phyloP scores from a whole-genome alignment of 2,888 invertebrate species.

The Clostera curtula region DNA sequence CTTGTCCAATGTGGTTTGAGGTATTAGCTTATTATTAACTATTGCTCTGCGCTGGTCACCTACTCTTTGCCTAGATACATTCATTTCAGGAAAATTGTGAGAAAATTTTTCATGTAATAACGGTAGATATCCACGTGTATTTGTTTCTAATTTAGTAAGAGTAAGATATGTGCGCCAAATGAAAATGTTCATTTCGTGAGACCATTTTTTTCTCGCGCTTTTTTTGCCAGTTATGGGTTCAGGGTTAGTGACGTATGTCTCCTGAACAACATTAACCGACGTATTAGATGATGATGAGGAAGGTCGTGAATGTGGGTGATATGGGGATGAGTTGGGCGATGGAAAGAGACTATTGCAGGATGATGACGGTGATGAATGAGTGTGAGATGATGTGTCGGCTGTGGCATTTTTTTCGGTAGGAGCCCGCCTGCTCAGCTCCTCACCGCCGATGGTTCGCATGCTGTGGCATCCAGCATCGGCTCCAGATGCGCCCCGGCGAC shows the following conservation, averaged over 20 bases:
- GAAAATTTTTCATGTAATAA: slow-evolving; percentile 10
- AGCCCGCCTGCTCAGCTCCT: too few relatives aligned
- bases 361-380: neutral
- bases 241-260: neutral
- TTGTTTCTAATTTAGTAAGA: neutral
- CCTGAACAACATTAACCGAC: neutral
- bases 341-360: neutral
- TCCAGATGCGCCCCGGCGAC: too few relatives aligned
- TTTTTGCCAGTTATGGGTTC: neutral
- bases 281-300: neutral
- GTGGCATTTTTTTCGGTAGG: too few relatives aligned
- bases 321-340: neutral
- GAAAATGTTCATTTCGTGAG: slow-evolving; percentile 1
- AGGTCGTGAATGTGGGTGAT: neutral
- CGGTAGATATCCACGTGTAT: neutral
- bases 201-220: neutral
- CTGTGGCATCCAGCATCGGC: too few relatives aligned
- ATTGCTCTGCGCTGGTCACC: slow-evolving; percentile 17
- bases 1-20: neutral
- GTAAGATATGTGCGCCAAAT: neutral
- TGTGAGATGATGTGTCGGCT: neutral
- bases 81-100: slow-evolving; percentile 10
- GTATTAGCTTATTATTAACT: slow-evolving; percentile 10
- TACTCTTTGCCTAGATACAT: slow-evolving; percentile 13
- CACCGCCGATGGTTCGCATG: too few relatives aligned